Base-by-base conservation (phyloP, 64 coral and sea anemone genomes). In the Actinia tenebrosa region DNA sequence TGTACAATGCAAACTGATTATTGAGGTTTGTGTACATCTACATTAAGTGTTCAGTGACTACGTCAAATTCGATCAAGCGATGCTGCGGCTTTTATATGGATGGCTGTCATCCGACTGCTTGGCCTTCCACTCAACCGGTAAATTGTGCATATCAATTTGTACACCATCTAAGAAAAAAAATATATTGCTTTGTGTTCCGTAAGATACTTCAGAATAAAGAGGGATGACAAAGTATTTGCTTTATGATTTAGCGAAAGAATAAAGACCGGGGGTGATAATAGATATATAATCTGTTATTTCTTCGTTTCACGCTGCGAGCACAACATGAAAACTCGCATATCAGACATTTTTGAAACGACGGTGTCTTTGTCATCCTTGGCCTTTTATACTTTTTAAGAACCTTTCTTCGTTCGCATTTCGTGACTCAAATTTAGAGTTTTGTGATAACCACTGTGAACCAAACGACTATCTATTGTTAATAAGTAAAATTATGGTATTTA, bases 21-120 rank as follows among this genome's bases (percentile, higher is more conserved):
- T 75, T 75, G 69, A 42, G 69, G 23, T 75, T 75, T 75, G 69
- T 75, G 69, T 75, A 75, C 69, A 26, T 75, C 0, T 75, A 75
- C 69, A 42, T 75, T 16, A 10, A 30, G 25, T 75, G 26, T 30
- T 75, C 69, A 3, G 11, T 75, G 63, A 8, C 22, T 66, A 19
- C 11, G n/a, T 42, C 69, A 75, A 75, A 75, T 26, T 42, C 25
- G 25, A 75, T 75, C 69, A 75, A 75, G 69, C 26, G 69, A 30
- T 75, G 23, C 69, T 75, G 10, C 18, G 23, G 7, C 23, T 43
- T 75, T 75, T 42, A n/a, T 1, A 75, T 75, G 23, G 69, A 42
- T 42, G 27, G 11, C 11, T 72, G 69, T 72, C 69, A 37, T 72
- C 69, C 11, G n/a, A 14, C 63, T n/a, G 63, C 63, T 66, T 66